These are phyloP conservation scores for Psophia crepitans DNA, from an alignment of 2,113 vertebrate genomes.

Conservation along the genomic window DNA sequence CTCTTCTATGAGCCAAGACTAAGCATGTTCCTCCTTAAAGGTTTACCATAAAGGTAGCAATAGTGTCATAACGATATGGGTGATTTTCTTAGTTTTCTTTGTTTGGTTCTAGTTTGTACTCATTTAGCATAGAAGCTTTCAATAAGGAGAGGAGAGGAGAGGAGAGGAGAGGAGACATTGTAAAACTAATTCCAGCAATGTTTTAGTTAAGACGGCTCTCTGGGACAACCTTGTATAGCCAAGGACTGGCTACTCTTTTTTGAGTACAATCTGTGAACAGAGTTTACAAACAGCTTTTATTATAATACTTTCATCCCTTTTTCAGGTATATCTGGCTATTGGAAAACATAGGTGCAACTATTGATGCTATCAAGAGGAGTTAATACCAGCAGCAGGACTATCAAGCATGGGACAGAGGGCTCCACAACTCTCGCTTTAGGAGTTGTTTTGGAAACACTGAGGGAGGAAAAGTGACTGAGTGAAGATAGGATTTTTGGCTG, in stretches of 20 bases:
- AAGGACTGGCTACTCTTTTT: background rate
- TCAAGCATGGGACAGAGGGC: background rate
- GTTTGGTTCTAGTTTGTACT: background rate
- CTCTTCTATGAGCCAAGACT: background rate
- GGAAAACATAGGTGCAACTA: background rate
- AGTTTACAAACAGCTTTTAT: background rate
- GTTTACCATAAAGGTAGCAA: background rate
- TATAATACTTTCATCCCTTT: background rate
- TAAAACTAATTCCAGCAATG: background rate
- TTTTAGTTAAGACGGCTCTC: background rate
- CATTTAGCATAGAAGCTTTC: background rate
- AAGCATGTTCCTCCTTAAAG: background rate
- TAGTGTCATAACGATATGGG: background rate
- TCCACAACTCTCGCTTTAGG: background rate
- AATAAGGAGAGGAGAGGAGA: background rate
- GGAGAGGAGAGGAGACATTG: no score
- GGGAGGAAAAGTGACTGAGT: background rate
- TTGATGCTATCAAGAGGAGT: background rate
- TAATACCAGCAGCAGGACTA: background rate
- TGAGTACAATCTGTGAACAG: background rate
- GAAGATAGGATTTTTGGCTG: background rate
- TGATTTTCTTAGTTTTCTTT: background rate
- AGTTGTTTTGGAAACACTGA: background rate
- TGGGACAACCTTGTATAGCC: background rate
- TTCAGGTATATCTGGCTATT: background rate